Base-by-base conservation (phyloP, 2,888 invertebrate genomes). In the Dynastes tityus region DNA sequence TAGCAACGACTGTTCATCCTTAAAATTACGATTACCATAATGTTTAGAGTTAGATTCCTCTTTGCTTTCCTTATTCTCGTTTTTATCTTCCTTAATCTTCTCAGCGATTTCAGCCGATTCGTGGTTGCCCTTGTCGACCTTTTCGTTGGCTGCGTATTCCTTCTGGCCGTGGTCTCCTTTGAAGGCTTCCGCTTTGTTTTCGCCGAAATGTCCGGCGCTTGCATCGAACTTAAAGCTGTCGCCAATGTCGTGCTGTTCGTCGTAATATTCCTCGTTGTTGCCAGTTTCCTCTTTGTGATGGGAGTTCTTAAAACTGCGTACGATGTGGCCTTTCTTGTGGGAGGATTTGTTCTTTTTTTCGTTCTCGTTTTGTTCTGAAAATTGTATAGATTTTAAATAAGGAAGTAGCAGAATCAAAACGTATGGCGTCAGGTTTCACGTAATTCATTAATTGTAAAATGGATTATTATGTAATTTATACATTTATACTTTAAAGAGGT, bases 231-330 rank as follows among this genome's bases (percentile, higher is more conserved):
- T 82, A 82, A 90, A 91, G 81, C 90, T 90, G 81, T 91, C 90
- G 0, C 90, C 91, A 83, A 91, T 91, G 82, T 91, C 91, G 80
- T 91, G 91, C 13, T 90, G 90, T 80, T 91, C 91, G 64, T 91
- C 91, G 81, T 91, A 91, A 88, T 91, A 91, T 82, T 88, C 90
- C 82, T 91, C 91, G 2, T 90, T 89, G 82, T 91, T 91, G 76
- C 91, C 91, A 82, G 91, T 91, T 81, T 91, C 91, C 78, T 91
- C 91, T 82, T 91, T 91, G 83, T 91, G 91, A 84, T 91, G 91
- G 0, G 91, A 91, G 16, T 90, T 88, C 83, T 91, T 91, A 84
- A 91, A 91, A n/a, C 91, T 91, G 84, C 91, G 91, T 84, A 90
- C 91, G 8, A 90, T 89, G 82, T 91, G 91, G 1, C 91, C 91